A percentile compares a stretch with the other conserved stretches of the same genome.
Conservation (phyloP, 2,113 vertebrate species). For the Apteryx mantelli region DNA sequence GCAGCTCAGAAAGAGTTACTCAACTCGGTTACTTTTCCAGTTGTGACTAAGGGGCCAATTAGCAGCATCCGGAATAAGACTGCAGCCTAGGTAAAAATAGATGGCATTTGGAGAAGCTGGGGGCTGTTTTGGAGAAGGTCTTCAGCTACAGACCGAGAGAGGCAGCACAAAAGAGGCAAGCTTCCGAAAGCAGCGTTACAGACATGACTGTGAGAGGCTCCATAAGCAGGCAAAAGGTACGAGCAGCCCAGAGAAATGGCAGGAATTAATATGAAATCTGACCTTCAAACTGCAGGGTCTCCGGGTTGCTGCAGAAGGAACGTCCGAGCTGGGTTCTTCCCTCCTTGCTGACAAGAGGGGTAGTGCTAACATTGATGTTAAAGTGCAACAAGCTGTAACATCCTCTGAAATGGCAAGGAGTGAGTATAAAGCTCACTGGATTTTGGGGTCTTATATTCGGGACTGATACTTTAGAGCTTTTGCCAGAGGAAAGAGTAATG, state of each 20-base stretch:
- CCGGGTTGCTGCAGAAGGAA: neutral
- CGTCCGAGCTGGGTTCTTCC: neutral
- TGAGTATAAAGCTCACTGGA: neutral
- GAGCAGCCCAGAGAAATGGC: neutral
- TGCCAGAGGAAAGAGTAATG: slow-evolving; percentile 4
- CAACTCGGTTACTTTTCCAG: slow-evolving; percentile 56
- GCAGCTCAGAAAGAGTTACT: slow-evolving; percentile 59
- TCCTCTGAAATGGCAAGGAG: slow-evolving; percentile 16
- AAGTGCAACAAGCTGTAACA: slow-evolving; percentile 16
- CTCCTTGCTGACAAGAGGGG: neutral
- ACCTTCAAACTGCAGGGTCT: neutral
- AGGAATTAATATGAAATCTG: neutral
- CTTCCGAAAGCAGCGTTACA: neutral
- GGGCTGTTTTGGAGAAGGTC: slow-evolving; percentile 31
- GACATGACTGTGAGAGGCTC: neutral
- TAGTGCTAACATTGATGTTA: neutral
- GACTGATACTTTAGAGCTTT: neutral
- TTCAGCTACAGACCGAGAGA: slow-evolving; percentile 10
- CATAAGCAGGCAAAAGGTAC: neutral
- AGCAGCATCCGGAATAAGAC: slow-evolving; percentile 60
- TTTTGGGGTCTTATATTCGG: neutral
- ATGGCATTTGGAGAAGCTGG: slow-evolving; percentile 66
- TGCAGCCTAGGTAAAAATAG: slow-evolving; percentile 65
- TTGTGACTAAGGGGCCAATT: slow-evolving; percentile 71
- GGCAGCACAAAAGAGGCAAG: neutral